Evolutionary conservation across 2,113 vertebrate genomes (phyloP).

Genomic region (Uria aalge): DNA sequence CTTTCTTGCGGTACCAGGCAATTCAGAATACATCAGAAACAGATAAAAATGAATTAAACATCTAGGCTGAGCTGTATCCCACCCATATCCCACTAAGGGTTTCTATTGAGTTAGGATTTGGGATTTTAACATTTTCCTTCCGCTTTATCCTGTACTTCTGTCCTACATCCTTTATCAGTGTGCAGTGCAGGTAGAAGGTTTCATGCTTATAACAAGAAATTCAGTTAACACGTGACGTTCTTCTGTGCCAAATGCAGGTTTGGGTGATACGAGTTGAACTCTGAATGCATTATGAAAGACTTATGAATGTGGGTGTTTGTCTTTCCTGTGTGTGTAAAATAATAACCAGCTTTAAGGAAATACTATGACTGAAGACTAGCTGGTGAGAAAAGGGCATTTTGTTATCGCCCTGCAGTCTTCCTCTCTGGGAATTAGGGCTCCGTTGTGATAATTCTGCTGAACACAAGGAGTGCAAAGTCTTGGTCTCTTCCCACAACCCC

Average conservation of each 20-base stretch:
- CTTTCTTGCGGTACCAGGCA: neutral
- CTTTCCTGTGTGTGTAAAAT: neutral
- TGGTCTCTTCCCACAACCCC: neutral
- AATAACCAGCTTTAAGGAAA: neutral
- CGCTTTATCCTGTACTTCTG: neutral
- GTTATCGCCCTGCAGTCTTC: neutral
- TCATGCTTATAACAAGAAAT: neutral
- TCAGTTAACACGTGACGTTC: rapidly evolving
- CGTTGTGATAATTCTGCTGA: neutral
- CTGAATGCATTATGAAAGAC: neutral
- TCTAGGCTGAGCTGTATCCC: neutral
- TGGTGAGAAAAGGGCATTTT: neutral
- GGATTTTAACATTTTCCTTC: neutral
- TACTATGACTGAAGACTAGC: neutral
- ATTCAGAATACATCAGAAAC: neutral
- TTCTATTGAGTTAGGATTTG: neutral
- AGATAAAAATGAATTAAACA: neutral
- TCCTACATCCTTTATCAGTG: neutral
- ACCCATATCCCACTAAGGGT: neutral
- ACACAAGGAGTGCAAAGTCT: neutral
- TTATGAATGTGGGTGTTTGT: neutral
- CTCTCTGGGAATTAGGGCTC: neutral
- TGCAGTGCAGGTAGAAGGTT: neutral
- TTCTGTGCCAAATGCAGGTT: neutral
- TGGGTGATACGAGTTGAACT: neutral